Base-by-base conservation (phyloP, 1,140 invertebrate genomes). In the Drosophila pseudoobscura region DNA sequence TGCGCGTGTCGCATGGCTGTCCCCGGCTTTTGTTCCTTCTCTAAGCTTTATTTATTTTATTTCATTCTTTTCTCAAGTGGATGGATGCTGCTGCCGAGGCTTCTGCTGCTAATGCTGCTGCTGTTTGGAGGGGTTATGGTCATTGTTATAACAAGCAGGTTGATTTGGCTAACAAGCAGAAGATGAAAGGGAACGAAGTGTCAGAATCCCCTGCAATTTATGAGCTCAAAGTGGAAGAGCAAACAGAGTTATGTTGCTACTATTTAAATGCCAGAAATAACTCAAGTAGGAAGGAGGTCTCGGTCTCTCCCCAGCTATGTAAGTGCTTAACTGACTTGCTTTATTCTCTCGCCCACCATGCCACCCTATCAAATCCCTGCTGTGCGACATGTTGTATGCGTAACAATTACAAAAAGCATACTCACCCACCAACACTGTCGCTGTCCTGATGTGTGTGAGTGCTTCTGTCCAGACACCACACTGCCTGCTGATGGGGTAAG, bases 71-170 rank as follows among this genome's bases (percentile, higher is more conserved):
- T 29, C 55, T 56, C 76, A 85, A 78, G 75, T 77, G 54, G 51
- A 39, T 39, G 31, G 31, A 35, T 11, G 9, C 35, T 39, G 35
- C 35, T 39, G 7, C 8, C 15, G 15, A 15, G 15, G 15, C 15
- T 15, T 15, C 17, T 17, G 17, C 17, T 17, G 17, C 17, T 17
- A 17, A 17, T 17, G 17, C 17, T 17, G 17, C 17, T 17, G 17
- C 17, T 17, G 17, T 31, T 49, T 41, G 35, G 55, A 47, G 64
- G 45, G 53, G 17, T 17, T 53, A 41, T 15, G 39, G 29, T 43
- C 63, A 66, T 66, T 75, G 50, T 71, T 52, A 79, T 76, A 76
- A 69, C 76, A 79, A 84, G 44, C 52, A 63, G 41, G 75, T 71
- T 63, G 66, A 52, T 76, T 79, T 79, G 55, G 76, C 52, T 69